Evolutionary conservation across 2,113 vertebrate genomes (phyloP).

Genomic region (Gracilinanus agilis): DNA sequence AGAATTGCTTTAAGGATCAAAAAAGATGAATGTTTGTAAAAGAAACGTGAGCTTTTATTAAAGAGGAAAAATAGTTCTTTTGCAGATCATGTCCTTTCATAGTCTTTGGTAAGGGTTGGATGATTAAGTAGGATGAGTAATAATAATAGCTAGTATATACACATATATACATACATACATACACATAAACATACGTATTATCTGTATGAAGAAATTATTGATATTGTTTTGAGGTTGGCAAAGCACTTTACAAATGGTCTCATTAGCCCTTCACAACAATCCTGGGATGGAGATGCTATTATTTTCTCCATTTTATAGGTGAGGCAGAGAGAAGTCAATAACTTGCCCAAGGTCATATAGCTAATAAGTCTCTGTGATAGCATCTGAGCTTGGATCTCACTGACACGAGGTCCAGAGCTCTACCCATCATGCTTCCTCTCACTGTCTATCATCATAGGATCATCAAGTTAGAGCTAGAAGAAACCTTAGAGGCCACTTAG

Average conservation of each 20-base stretch:
- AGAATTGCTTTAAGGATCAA: background rate
- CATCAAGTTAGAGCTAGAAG: background rate
- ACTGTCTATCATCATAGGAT: background rate
- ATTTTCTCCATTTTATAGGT: background rate
- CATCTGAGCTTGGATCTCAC: background rate
- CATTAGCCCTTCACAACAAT: background rate
- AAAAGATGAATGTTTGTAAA: background rate
- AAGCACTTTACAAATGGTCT: background rate
- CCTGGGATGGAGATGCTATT: background rate
- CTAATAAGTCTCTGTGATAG: background rate
- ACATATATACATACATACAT: no score
- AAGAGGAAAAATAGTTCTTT: background rate
- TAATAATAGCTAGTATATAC: no score
- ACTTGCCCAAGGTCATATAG: background rate
- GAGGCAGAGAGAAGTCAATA: background rate
- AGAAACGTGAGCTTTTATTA: background rate
- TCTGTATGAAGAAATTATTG: background rate
- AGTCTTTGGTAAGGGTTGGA: background rate
- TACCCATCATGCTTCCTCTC: background rate
- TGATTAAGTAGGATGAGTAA: no score
- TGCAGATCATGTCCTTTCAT: background rate
- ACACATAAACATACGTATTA: background rate
- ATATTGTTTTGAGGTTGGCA: background rate
- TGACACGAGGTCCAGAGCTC: no score
- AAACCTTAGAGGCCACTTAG: background rate